Evolutionary conservation across 2,113 vertebrate species (phyloP), one percentile per base, ranked within the genome.

Genomic region (Uria lomvia): DNA sequence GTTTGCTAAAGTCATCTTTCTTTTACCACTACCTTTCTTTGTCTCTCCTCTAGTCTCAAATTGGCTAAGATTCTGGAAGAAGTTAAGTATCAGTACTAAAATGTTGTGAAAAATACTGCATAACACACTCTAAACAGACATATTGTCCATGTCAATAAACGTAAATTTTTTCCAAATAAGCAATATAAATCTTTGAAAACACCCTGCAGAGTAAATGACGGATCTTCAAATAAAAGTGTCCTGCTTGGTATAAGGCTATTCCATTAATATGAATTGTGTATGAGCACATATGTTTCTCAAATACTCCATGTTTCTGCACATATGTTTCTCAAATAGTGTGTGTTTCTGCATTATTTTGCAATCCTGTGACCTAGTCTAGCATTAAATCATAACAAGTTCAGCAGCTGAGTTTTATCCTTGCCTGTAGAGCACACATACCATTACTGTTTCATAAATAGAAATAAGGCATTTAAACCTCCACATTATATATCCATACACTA

Each of bases 11-110:
- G 77, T 79, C 80, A 85, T 91, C 81, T 78, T 58, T 85, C 67
- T 82, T 97, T 95, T 92, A 89, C 50, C 83, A 85, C 59, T 92
- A 36, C 91, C 84, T 96, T 90, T 82, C 94, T 92, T 89, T 96
- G 47, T 87, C 47, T 85, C 70, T 70, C 16, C 30, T 68, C 84
- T 90, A 87, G 73, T 94, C 49, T 94, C 13, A 88, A 87, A 86
- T 47, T 71, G 45, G 42, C 40, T 53, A 81, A 78, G 42, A 76
- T 76, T 66, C 73, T 62, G 85, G 22, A 32, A 88, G 36, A 68
- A 84, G 62, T 76, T 75, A 76, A 82, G n/a, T 62, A 66, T 88
- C 71, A 43, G 10, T 58, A 70, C n/a, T 55, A 73, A 90, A 74
- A 80, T 50, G 45, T 74, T 72, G 29, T 91, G 50, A 90, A 95